Base-by-base conservation (phyloP, 2,888 invertebrate species). In the Rutpela maculata region DNA sequence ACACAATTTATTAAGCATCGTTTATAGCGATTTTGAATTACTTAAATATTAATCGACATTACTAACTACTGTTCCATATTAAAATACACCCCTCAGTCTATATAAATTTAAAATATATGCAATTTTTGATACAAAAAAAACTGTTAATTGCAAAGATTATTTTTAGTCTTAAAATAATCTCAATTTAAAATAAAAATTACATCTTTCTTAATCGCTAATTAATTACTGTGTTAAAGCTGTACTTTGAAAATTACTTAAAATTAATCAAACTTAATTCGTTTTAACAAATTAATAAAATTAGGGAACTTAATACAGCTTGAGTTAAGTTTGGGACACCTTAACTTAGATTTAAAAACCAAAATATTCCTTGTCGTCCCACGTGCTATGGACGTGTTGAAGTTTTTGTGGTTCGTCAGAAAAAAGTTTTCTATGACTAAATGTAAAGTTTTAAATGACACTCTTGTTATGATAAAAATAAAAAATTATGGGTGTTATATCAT, bases 51-150 rank as follows among this genome's bases (percentile, higher is more conserved):
- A 71, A n/a, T 59, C 60, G 11, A 65, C 18, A 18, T 66, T 65
- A 65, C 5, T 65, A 43, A 15, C 66, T 66, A 66, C 68, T 26
- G 1, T 26, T 38, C 56, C 31, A 55, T 56, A 22, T 68, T 50
- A 68, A 55, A 22, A 68, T 68, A 50, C 11, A 55, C 17, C 69
- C 35, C 22, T 69, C 69, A 69, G 69, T 69, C 69, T 26, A 35
- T 69, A 66, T 55, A 62, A 12, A 55, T 18, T 62, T 55, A 63
- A 72, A 63, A 22, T 17, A 38, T 38, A 6, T 35, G 31, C 0
- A 50, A 56, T 73, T 73, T 73, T 73, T 72, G 71, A 72, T 72
- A 72, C 63, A 72, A 72, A 72, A 72, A 26, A 72, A 72, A 26
- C 35, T 56, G 17, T 60, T 38, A 50, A 17, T 19, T 19, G 43